Evolutionary conservation across 92 coral and sea anemone species (phyloP).

Genomic region (Scolanthus callimorphus): DNA sequence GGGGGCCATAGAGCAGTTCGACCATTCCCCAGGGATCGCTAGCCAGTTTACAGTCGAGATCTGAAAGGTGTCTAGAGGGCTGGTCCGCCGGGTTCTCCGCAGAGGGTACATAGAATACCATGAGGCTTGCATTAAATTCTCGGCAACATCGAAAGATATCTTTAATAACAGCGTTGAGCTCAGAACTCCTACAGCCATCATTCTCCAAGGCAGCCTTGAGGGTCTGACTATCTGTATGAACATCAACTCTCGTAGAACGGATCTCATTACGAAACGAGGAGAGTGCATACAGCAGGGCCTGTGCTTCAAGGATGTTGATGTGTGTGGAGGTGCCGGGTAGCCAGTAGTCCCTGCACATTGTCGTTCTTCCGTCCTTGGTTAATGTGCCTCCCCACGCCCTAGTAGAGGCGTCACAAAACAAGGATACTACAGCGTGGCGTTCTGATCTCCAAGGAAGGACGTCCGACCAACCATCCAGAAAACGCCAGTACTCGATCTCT

Average conservation of each 20-base stretch:
- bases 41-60: background rate
- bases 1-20: background rate
- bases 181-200: too few relatives aligned
- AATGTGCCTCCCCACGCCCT: too few relatives aligned
- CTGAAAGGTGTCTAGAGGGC: background rate
- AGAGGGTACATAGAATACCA: background rate
- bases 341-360: too few relatives aligned
- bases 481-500: background rate
- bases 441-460: background rate
- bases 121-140: too few relatives aligned
- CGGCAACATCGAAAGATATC: too few relatives aligned
- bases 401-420: background rate
- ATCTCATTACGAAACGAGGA: too few relatives aligned
- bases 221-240: too few relatives aligned
- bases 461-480: background rate
- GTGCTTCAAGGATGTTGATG: background rate
- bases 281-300: too few relatives aligned
- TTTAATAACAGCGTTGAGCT: too few relatives aligned
- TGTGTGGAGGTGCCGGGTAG: background rate
- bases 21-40: background rate
- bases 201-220: too few relatives aligned
- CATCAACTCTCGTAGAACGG: too few relatives aligned
- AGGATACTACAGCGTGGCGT: background rate
- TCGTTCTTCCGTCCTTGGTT: too few relatives aligned
- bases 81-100: background rate